Conservation (phyloP, 1,140 invertebrate genomes). For the Bombus waltoni region DNA sequence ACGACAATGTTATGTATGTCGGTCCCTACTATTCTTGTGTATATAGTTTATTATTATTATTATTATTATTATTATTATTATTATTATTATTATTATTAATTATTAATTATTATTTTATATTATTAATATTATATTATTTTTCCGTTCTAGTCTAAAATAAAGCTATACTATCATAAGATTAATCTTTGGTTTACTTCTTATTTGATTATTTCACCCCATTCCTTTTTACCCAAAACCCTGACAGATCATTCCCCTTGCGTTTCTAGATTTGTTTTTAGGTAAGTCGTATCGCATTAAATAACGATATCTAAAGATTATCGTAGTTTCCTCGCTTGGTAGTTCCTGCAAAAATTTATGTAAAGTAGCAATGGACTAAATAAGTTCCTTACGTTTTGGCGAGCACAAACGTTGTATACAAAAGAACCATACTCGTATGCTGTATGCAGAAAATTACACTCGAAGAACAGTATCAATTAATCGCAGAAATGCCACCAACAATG, state of each 20-base stretch:
- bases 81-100: constrained; percentile 70
- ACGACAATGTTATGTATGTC: constrained; percentile 77
- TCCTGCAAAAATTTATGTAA: neutral
- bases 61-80: constrained; percentile 70
- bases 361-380: neutral
- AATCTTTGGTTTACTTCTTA: constrained; percentile 78
- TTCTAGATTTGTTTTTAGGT: constrained; percentile 6
- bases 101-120: constrained; percentile 77
- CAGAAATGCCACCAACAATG: neutral
- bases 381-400: no score
- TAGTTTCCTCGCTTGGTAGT: neutral
- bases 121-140: constrained; percentile 74
- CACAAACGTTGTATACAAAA: no score
- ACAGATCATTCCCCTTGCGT: neutral
- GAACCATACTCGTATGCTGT: no score
- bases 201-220: constrained; percentile 64
- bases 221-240: no score
- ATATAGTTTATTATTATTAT: constrained; percentile 79
- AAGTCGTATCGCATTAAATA: constrained; percentile 7
- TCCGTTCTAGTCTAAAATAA: constrained; percentile 82
- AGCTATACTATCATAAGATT: constrained; percentile 79
- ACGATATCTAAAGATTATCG: neutral
- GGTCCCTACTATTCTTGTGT: constrained; percentile 74
- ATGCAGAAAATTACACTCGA: no score
- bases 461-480: neutral